phyloP scores from a whole-genome alignment of 2,797 vertebrate species.

The Perodicticus potto region DNA sequence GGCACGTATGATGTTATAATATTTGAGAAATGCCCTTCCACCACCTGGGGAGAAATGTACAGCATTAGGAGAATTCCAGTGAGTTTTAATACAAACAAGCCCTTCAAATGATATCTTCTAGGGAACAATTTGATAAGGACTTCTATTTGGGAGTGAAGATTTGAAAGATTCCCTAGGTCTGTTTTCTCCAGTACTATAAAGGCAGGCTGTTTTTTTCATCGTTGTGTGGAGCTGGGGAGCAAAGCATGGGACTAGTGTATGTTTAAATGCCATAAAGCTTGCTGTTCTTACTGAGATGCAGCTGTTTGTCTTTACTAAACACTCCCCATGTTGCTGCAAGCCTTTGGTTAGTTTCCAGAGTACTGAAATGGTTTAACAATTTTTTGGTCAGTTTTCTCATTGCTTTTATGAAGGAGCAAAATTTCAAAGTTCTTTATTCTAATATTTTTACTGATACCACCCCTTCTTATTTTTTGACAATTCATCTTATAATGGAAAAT shows the following conservation, averaged over 20 bases:
- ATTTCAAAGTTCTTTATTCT: conserved; percentile 7
- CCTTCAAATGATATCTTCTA: conserved; percentile 21
- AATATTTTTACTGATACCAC: neutral
- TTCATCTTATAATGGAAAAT: conserved; percentile 35
- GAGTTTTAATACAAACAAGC: conserved; percentile 1
- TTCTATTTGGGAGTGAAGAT: neutral
- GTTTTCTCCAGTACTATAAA: conserved; percentile 10
- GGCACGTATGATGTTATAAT: neutral
- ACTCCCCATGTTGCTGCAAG: neutral
- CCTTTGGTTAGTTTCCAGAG: conserved; percentile 1
- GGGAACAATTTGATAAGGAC: conserved; percentile 4
- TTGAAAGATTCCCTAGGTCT: conserved; percentile 36
- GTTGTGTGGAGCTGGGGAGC: neutral
- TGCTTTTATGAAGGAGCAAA: conserved; percentile 37
- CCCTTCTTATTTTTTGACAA: neutral
- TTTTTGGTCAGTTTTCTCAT: conserved; percentile 13
- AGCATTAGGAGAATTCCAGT: neutral
- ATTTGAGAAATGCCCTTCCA: neutral
- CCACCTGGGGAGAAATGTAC: neutral
- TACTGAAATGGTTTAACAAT: neutral
- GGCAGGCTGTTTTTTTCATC: conserved; percentile 35
- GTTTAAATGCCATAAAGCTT: conserved; percentile 44
- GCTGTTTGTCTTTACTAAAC: conserved; percentile 14
- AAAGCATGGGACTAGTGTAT: neutral
- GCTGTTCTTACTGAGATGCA: neutral